Evolutionary conservation across 2,888 invertebrate species (phyloP).

Genomic region (Platycheirus rosarum): DNA sequence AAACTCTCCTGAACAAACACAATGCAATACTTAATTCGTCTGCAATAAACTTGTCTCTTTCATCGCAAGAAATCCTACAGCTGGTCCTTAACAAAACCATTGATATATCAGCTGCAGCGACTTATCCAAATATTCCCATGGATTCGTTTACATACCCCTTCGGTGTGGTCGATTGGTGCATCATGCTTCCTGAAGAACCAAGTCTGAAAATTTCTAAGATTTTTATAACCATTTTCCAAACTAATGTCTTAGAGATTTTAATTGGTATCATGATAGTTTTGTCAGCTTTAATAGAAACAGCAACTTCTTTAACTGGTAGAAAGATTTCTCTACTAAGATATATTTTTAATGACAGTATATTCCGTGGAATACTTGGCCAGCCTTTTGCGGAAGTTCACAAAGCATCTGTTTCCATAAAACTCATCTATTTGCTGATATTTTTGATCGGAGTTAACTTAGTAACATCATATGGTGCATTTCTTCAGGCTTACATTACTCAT

Average conservation of each 20-base stretch:
- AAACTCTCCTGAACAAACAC: slow-evolving; percentile 16
- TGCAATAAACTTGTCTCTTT: slow-evolving; percentile 1
- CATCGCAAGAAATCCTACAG: slow-evolving; percentile 3
- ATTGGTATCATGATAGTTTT: slow-evolving; percentile 3
- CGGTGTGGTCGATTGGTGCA: slow-evolving; percentile 60
- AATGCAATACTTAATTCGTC: slow-evolving; percentile 18
- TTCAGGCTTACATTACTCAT: slow-evolving; percentile 54
- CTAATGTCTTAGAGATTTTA: neutral
- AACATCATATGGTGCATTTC: slow-evolving; percentile 30
- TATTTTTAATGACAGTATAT: slow-evolving; percentile 31
- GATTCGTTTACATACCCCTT: slow-evolving; percentile 63
- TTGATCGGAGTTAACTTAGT: slow-evolving; percentile 22
- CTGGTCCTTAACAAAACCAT: slow-evolving; percentile 31
- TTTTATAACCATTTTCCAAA: slow-evolving; percentile 28
- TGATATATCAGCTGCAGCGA: slow-evolving; percentile 51
- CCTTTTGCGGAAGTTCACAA: slow-evolving; percentile 16
- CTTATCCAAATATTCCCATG: neutral
- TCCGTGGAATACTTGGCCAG: slow-evolving; percentile 43
- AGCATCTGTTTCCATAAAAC: slow-evolving; percentile 20
- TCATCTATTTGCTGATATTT: slow-evolving; percentile 36
- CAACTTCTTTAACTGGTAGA: neutral
- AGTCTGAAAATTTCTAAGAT: slow-evolving; percentile 28
- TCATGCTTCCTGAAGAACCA: slow-evolving; percentile 65
- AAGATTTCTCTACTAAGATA: neutral
- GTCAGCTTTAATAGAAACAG: slow-evolving; percentile 9